Evolutionary conservation across 2,888 invertebrate species (phyloP).

Genomic region (Drosophila affinis): DNA sequence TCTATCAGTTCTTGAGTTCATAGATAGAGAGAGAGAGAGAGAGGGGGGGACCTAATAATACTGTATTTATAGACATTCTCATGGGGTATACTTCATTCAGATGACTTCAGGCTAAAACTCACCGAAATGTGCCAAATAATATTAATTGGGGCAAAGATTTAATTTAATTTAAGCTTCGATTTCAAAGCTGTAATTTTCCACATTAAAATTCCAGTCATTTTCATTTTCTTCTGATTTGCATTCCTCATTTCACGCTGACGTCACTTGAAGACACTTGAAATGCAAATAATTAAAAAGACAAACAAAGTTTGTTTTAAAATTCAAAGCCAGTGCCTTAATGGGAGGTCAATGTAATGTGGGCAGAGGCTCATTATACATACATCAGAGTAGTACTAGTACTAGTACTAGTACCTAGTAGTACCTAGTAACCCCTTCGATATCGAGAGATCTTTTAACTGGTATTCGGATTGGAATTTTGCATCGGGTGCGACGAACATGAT

Average conservation of each 20-base stretch:
- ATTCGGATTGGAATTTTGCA: slow-evolving; percentile 9
- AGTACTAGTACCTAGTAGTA: too few relatives aligned
- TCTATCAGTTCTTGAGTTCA: slow-evolving; percentile 1
- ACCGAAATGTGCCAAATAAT: too few relatives aligned
- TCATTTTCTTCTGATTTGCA: slow-evolving; percentile 6
- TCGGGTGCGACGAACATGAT: slow-evolving; percentile 15
- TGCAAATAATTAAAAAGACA: slow-evolving; percentile 53
- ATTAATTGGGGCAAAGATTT: too few relatives aligned
- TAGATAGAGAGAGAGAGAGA: too few relatives aligned
- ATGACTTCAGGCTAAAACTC: too few relatives aligned
- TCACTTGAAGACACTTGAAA: slow-evolving; percentile 58
- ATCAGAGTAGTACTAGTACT: too few relatives aligned
- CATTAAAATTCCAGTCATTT: slow-evolving; percentile 1
- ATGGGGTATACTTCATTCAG: too few relatives aligned
- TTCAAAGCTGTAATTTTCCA: not conserved
- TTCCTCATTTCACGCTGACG: slow-evolving; percentile 42
- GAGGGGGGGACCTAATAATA: too few relatives aligned
- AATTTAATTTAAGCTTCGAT: too few relatives aligned
- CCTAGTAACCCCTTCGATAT: not conserved
- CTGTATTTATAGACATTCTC: too few relatives aligned
- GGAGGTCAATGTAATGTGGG: slow-evolving; percentile 68
- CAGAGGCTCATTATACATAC: slow-evolving; percentile 36
- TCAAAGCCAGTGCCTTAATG: slow-evolving; percentile 57
- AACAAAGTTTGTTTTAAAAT: slow-evolving; percentile 26
- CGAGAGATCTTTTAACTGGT: slow-evolving; percentile 26